Base-by-base conservation (phyloP, 2,888 invertebrate genomes). In the Cheilosia impressa region DNA sequence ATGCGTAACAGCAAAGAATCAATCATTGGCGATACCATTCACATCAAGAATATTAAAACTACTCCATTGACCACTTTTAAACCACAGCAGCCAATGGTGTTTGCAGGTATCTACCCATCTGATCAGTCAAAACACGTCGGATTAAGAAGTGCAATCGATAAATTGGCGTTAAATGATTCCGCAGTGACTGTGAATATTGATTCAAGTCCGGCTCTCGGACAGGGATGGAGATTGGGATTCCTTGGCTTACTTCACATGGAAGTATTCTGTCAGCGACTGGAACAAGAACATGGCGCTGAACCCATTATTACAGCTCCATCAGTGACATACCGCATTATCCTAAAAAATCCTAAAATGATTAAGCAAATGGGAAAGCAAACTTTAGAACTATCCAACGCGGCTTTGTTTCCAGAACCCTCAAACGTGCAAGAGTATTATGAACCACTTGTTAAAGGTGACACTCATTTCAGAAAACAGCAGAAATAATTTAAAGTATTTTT, bases 161-260 rank as follows among this genome's bases (percentile, higher is more conserved):
- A 98, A 92, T 93, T 99, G 57, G 94, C 95, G n/a, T 93, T 99
- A 50, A 99, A 98, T 92, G 99, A 99, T 93, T 96, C 97, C 6
- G 98, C 97, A 79, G 98, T 99, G 4, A 94, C 95, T n/a, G 93
- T 98, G 4, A 93, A 93, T 47, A 91, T 95, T 17, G 98, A 98
- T 92, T 95, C 96, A 5, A 97, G 97, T 92, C 95, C 97, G 78
- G 97, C 97, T 2, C 93, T 98, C 75, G 98, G 97, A 2, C 96
- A 96, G 90, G 98, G 98, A 27, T 98, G 97, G 97, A 94, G 97
- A 53, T 92, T 97, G 31, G 98, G 98, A 2, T 98, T 98, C 91
- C 92, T 98, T 15, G 98, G 98, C 0, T 93, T 98, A 4, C 92
- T 98, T 17, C 98, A 98, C 90, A 94, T 98, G 92, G 98, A 98